These are phyloP conservation scores for Falco concolor DNA, from an alignment of 2,797 vertebrate species.

Conservation along the genomic window DNA sequence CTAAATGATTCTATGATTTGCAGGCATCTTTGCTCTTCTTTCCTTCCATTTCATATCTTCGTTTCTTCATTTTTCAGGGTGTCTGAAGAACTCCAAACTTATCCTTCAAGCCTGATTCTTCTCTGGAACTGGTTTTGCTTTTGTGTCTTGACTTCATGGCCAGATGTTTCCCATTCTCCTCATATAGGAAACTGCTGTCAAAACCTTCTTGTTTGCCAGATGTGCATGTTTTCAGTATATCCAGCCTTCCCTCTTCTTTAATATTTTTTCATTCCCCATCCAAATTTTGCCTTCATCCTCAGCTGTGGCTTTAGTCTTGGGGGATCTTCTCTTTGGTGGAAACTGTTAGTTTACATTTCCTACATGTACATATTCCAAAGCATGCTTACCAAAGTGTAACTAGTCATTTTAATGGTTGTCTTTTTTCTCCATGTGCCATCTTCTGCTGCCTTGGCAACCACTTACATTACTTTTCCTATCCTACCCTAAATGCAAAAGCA, in stretches of 20 bases:
- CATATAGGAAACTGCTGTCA: not conserved
- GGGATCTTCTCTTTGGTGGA: not conserved
- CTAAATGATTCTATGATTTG: not conserved
- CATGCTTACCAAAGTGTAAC: not conserved
- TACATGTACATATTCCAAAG: not conserved
- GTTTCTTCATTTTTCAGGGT: not conserved
- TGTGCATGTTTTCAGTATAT: not conserved
- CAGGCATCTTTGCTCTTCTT: not conserved
- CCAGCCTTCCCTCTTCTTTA: not conserved
- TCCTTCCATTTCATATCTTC: not conserved
- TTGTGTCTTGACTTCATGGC: not conserved
- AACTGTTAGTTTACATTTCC: not conserved
- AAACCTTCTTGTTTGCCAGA: not conserved
- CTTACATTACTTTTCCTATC: not conserved
- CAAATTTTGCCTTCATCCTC: not conserved
- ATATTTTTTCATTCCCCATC: not conserved
- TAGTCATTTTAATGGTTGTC: not conserved
- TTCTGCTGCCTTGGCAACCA: not conserved
- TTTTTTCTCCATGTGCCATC: not conserved
- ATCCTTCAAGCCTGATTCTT: not conserved
- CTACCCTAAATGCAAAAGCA: not conserved
- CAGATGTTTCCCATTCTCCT: not conserved
- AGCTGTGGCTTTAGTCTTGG: not conserved
- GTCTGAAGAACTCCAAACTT: not conserved
- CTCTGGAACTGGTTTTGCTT: not conserved